Conservation (phyloP, 2,797 vertebrate genomes). For the Lutjanus argentimaculatus region DNA sequence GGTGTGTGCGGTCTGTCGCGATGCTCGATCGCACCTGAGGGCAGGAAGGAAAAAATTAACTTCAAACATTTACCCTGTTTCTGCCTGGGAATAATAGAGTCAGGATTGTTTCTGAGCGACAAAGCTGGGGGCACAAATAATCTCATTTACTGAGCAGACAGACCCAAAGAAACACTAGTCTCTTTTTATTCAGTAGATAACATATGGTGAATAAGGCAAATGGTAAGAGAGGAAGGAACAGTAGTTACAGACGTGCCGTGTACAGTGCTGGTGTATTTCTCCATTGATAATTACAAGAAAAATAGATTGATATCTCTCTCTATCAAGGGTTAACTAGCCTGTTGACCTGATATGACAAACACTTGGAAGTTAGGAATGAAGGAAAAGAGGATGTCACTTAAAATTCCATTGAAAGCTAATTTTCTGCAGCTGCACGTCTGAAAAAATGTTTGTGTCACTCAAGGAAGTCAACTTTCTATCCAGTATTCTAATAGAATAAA, state of each 20-base stretch:
- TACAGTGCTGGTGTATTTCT: neutral
- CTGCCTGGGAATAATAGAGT: neutral
- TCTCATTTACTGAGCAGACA: neutral
- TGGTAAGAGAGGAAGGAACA: neutral
- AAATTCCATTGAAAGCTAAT: neutral
- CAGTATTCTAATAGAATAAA: no score
- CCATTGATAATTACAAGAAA: neutral
- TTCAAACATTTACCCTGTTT: neutral
- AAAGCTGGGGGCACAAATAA: neutral
- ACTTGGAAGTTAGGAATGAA: neutral
- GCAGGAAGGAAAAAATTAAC: neutral
- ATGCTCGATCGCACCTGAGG: conserved; percentile 90
- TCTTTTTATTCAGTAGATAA: neutral
- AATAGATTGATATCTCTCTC: neutral
- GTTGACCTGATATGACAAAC: neutral
- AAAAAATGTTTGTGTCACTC: neutral
- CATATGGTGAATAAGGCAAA: neutral
- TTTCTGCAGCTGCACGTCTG: neutral
- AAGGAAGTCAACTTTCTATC: no score
- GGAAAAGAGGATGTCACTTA: neutral
- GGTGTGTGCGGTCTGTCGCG: conserved; percentile 85
- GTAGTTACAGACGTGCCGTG: neutral
- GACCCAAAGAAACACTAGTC: neutral
- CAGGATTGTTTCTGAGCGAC: neutral
- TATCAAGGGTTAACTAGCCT: neutral